A percentile compares a stretch with the other conserved stretches of the same genome.
Evolutionary conservation across 2,113 vertebrate species (phyloP).

Genomic region (Campylomormyrus tamandua): DNA sequence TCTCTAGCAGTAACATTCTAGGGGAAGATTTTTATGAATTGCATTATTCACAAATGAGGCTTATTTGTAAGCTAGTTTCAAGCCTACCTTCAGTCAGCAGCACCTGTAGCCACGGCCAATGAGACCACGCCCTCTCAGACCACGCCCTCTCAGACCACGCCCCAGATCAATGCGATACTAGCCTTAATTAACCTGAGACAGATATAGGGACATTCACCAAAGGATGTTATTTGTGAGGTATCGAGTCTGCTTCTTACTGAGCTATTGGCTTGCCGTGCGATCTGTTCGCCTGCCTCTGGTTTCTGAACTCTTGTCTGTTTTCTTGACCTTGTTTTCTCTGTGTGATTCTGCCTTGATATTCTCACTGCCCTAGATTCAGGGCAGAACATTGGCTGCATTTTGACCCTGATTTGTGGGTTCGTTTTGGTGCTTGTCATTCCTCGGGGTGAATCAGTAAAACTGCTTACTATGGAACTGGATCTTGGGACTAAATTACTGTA

Average conservation of each 20-base stretch:
- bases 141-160: not conserved
- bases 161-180: not conserved
- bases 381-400: not conserved
- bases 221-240: not conserved
- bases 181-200: not conserved
- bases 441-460: not conserved
- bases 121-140: not conserved
- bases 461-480: not conserved
- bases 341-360: not conserved
- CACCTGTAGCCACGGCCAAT: not conserved
- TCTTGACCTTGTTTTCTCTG: not conserved
- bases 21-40: not conserved
- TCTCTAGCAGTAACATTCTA: not conserved
- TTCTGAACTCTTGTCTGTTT: not conserved
- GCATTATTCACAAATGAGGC: not conserved
- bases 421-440: not conserved
- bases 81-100: not conserved
- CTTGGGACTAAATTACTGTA: not conserved
- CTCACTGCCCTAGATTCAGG: not conserved
- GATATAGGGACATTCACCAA: not conserved
- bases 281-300: not conserved
- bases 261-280: not conserved
- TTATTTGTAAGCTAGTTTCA: not conserved
- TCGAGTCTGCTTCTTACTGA: not conserved
- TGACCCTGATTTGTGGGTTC: not conserved